Evolutionary conservation across 2,113 vertebrate species (phyloP).

Genomic region (Alexandromys fortis): DNA sequence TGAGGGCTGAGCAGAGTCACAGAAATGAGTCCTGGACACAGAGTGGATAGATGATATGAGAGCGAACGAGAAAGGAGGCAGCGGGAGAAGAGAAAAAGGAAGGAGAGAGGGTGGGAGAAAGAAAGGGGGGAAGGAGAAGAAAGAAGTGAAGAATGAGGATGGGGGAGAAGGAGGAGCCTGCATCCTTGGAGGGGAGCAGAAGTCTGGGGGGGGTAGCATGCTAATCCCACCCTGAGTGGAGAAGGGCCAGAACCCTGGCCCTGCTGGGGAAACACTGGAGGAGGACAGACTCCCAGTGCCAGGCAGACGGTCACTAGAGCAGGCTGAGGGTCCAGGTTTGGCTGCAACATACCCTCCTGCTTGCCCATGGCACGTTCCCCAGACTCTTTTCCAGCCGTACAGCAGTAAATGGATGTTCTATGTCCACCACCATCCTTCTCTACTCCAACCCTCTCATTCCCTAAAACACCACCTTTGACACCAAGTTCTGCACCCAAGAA

Average conservation of each 20-base stretch:
- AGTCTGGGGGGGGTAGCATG: neutral
- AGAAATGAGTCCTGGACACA: neutral
- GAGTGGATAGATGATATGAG: neutral
- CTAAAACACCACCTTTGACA: neutral
- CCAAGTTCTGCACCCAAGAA: neutral
- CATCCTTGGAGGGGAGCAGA: neutral
- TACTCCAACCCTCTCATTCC: neutral
- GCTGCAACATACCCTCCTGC: accelerated
- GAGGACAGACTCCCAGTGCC: neutral
- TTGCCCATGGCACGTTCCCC: neutral
- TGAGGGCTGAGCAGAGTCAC: neutral
- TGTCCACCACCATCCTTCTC: neutral
- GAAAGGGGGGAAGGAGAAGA: too few species aligned
- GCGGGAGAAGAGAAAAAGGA: too few species aligned
- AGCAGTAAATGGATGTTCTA: neutral
- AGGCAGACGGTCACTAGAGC: neutral
- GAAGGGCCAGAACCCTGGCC: neutral
- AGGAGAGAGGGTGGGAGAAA: accelerated
- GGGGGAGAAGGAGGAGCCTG: too few species aligned
- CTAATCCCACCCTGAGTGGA: neutral
- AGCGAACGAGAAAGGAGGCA: neutral
- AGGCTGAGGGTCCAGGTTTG: neutral
- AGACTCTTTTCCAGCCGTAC: neutral
- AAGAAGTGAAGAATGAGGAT: too few species aligned
- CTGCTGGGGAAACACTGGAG: neutral